A percentile compares a stretch with the other conserved stretches of the same genome.
phyloP scores from a whole-genome alignment of 2,113 vertebrate genomes.

The Brachyhypopomus occidentalis region DNA sequence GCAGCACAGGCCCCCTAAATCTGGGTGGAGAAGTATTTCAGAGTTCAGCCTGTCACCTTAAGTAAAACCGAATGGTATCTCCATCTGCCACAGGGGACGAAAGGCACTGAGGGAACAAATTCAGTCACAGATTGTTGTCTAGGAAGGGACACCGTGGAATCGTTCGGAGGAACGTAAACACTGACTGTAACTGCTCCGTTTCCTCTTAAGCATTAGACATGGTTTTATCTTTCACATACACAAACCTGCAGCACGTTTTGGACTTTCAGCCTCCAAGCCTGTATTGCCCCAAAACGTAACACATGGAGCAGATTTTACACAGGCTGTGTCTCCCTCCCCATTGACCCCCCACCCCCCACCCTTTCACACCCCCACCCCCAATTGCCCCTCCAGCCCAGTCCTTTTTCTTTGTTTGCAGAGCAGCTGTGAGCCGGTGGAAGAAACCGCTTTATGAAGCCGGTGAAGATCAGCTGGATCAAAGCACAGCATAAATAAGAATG shows the following conservation, averaged over 20 bases:
- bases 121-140: conserved; percentile 56
- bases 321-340: background rate
- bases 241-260: background rate
- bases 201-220: conserved; percentile 47
- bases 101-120: conserved; percentile 46
- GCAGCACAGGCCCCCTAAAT: conserved; percentile 64
- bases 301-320: background rate
- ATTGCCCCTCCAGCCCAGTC: background rate
- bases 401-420: conserved; percentile 64
- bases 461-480: conserved; percentile 58
- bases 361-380: too few relatives aligned
- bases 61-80: background rate
- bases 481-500: conserved; percentile 24
- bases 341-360: too few relatives aligned
- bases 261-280: background rate
- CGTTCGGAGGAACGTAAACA: conserved; percentile 58
- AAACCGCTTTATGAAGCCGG: conserved; percentile 42
- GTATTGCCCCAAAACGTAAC: background rate
- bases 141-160: conserved; percentile 49
- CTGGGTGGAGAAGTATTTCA: conserved; percentile 58
- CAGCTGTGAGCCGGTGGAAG: conserved; percentile 57
- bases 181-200: conserved; percentile 56
- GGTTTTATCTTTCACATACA: conserved; percentile 41
- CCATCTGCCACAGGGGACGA: background rate
- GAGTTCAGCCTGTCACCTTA: conserved; percentile 42